These are phyloP conservation scores for Urocynchramus pylzowi DNA, from an alignment of 2,113 vertebrate genomes.

Conservation along the genomic window DNA sequence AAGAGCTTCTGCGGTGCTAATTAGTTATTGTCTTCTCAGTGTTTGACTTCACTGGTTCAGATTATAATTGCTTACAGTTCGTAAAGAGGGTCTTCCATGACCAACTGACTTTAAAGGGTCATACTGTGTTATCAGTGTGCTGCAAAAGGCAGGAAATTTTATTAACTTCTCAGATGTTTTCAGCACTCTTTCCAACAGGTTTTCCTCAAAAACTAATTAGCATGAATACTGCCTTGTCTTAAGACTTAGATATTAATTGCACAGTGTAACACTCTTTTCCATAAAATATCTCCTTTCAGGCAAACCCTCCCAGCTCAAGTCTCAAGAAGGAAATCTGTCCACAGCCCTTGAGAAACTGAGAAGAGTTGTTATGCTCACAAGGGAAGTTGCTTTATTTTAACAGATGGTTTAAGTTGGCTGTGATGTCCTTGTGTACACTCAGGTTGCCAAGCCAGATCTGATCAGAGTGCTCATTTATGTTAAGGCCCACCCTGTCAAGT, in stretches of 20 bases:
- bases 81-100: background rate
- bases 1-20: background rate
- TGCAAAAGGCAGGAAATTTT: background rate
- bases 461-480: fast-evolving
- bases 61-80: background rate
- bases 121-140: background rate
- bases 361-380: fast-evolving
- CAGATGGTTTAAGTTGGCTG: background rate
- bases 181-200: background rate
- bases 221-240: background rate
- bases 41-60: background rate
- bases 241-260: background rate
- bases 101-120: background rate
- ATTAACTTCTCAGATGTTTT: background rate
- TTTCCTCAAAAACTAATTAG: background rate
- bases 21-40: background rate
- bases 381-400: background rate
- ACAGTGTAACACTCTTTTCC: background rate
- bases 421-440: background rate
- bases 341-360: background rate
- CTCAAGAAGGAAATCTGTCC: background rate
- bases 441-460: background rate
- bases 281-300: background rate
- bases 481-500: background rate
- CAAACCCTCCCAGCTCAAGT: background rate